phyloP scores from a whole-genome alignment of 2,113 vertebrate species.

The Fregata magnificens region DNA sequence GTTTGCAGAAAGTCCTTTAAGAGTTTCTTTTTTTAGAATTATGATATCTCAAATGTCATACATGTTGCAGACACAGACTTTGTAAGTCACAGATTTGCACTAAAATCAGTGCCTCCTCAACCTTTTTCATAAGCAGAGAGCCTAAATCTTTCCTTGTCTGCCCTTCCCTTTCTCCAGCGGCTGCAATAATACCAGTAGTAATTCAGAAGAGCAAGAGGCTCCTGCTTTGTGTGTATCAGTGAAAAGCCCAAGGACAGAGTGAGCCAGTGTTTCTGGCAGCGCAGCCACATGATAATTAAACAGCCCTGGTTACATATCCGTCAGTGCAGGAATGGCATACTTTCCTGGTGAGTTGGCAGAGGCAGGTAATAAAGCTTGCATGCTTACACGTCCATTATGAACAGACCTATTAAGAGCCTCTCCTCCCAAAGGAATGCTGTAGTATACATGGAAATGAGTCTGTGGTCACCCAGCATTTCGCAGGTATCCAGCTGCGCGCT shows the following conservation, averaged over 20 bases:
- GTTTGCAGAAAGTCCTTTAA: neutral
- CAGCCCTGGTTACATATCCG: conserved; percentile 1
- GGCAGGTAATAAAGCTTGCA: conserved; percentile 24
- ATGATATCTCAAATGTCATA: neutral
- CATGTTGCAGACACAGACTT: neutral
- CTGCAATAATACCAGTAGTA: neutral
- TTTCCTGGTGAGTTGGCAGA: conserved; percentile 50
- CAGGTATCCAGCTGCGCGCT: neutral
- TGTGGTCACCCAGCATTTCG: neutral
- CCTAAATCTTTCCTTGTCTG: neutral
- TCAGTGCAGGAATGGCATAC: conserved; percentile 20
- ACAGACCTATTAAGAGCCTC: conserved; percentile 11
- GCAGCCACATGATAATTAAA: neutral
- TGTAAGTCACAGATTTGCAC: neutral
- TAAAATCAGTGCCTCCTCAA: neutral
- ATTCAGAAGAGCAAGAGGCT: neutral
- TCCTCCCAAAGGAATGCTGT: conserved; percentile 31
- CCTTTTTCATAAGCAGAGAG: neutral
- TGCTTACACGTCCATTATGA: conserved; percentile 7
- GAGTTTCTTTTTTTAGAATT: neutral
- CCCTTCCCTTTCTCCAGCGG: neutral
- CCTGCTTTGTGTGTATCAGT: neutral
- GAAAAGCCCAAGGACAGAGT: neutral
- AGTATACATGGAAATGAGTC: neutral
- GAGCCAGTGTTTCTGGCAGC: neutral